A percentile compares a stretch with the other conserved stretches of the same genome.
Evolutionary conservation across 1,140 invertebrate genomes (phyloP).

Genomic region (Macrobrachium rosenbergii): DNA sequence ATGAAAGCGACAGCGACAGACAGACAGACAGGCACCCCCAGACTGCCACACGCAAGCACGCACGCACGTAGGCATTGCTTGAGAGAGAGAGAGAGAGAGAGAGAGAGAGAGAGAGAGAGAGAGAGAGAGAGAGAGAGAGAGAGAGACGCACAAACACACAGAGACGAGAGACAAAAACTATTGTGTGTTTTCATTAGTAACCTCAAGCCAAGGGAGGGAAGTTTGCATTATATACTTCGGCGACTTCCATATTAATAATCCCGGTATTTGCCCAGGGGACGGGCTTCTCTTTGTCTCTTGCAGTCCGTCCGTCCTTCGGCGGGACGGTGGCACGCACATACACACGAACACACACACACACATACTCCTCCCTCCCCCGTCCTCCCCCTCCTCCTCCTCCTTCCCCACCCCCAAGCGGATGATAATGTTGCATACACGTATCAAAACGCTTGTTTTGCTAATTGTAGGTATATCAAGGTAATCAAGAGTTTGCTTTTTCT

Average conservation of each 20-base stretch:
- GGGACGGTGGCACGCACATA: too few species aligned
- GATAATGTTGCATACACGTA: too few species aligned
- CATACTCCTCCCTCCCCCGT: too few species aligned
- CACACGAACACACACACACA: too few species aligned
- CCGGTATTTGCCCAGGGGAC: slow-evolving; percentile 19
- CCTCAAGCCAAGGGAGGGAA: slow-evolving; percentile 47
- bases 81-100: neutral
- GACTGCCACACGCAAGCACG: too few species aligned
- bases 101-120: neutral
- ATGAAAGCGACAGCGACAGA: too few species aligned
- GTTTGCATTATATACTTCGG: slow-evolving; percentile 45
- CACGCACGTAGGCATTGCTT: neutral
- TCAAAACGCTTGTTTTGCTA: too few species aligned
- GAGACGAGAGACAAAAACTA: slow-evolving; percentile 43
- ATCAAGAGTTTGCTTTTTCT: too few species aligned
- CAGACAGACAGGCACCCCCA: too few species aligned
- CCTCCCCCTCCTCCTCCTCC: too few species aligned
- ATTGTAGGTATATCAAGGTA: too few species aligned
- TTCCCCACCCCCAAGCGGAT: too few species aligned
- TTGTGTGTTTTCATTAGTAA: slow-evolving; percentile 57
- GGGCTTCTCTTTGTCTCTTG: neutral
- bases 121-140: neutral
- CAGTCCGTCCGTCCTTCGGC: slow-evolving; percentile 1
- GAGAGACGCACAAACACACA: neutral
- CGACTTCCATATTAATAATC: slow-evolving; percentile 50